Conservation (phyloP, 2,113 vertebrate species). For the Gallinago media region DNA sequence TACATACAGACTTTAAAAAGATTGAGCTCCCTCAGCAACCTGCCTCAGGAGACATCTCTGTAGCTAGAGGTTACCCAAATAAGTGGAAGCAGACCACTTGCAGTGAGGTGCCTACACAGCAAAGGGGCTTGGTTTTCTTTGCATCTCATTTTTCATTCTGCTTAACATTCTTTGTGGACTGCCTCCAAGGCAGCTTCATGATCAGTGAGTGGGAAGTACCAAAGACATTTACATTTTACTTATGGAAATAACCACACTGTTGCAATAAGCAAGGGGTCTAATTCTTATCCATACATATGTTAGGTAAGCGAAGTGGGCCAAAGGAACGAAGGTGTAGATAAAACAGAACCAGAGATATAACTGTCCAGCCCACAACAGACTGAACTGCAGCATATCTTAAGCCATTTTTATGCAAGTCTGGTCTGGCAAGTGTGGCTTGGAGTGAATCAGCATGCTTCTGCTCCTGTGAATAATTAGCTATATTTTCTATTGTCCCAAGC, state of each 20-base stretch:
- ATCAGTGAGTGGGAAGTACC: background rate
- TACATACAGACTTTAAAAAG: background rate
- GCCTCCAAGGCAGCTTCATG: background rate
- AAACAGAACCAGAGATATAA: background rate
- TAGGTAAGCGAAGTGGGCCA: background rate
- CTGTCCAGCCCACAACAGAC: background rate
- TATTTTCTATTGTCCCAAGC: background rate
- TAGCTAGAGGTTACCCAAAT: background rate
- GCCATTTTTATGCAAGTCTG: background rate
- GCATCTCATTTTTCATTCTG: background rate
- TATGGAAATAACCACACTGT: background rate
- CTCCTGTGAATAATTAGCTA: background rate
- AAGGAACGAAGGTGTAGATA: background rate
- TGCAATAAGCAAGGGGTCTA: background rate
- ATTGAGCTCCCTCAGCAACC: background rate
- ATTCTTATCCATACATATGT: background rate
- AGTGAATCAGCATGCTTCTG: background rate
- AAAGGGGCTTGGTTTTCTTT: background rate
- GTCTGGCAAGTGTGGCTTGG: background rate
- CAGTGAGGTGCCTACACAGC: background rate
- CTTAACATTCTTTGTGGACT: background rate
- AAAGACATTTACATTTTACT: background rate
- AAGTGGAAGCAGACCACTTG: background rate
- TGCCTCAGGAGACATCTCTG: background rate
- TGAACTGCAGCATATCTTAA: background rate